These are phyloP conservation scores for Ptiloglossa arizonensis DNA, from an alignment of 1,140 invertebrate species.

Conservation along the genomic window DNA sequence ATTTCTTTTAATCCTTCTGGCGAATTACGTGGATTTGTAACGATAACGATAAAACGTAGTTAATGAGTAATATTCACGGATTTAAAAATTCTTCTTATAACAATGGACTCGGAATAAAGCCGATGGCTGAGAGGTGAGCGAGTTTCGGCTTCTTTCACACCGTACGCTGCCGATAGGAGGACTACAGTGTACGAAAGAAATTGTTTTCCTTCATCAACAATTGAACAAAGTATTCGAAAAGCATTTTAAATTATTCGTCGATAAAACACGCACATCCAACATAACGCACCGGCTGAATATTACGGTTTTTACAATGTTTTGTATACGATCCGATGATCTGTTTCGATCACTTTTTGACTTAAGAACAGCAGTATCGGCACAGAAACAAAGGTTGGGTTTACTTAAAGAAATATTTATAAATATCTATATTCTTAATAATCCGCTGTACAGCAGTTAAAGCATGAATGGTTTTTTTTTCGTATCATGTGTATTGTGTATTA, in stretches of 20 bases:
- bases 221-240: not conserved
- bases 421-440: not conserved
- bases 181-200: not conserved
- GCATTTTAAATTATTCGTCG: not conserved
- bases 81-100: not conserved
- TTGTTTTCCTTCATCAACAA: not conserved
- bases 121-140: not conserved
- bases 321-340: not conserved
- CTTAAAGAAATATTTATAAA: not conserved
- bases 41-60: no score
- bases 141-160: conserved; percentile 22
- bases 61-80: not conserved
- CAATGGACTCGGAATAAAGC: not conserved
- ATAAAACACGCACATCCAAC: not conserved
- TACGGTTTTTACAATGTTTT: conserved; percentile 13
- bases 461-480: not conserved
- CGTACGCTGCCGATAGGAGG: not conserved
- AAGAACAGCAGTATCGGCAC: not conserved
- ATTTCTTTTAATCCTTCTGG: not conserved
- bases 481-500: not conserved
- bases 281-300: not conserved
- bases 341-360: not conserved
- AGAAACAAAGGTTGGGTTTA: conserved; percentile 31
- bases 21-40: not conserved
- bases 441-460: not conserved